A percentile compares a stretch with the other conserved stretches of the same genome.
Evolutionary conservation across 2,888 invertebrate species (phyloP).

Genomic region (Cephus runcator): DNA sequence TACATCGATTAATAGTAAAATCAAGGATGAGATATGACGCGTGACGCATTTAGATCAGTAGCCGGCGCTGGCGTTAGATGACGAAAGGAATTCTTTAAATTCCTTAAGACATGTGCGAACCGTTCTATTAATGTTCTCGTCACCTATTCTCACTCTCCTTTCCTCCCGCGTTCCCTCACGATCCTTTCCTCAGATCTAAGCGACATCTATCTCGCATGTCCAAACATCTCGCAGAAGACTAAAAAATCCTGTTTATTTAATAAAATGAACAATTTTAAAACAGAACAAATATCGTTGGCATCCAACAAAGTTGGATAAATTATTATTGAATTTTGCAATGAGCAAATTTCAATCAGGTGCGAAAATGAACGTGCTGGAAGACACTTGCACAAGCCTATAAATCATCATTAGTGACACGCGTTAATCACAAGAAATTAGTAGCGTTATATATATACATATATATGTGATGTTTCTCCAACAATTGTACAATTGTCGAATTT

Average conservation of each 20-base stretch:
- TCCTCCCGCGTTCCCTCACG: conserved; percentile 16
- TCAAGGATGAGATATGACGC: background rate
- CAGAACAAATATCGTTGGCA: background rate
- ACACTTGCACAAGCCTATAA: background rate
- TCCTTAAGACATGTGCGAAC: conserved; percentile 44
- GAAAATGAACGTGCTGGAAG: background rate
- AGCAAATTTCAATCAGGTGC: background rate
- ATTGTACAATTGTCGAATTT: background rate
- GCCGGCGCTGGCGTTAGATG: background rate
- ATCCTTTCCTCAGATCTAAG: conserved; percentile 16
- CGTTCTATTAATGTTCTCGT: conserved; percentile 49
- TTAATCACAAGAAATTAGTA: background rate
- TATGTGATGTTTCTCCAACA: background rate
- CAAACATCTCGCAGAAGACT: background rate
- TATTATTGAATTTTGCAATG: background rate
- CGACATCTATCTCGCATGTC: background rate
- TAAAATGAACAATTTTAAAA: background rate
- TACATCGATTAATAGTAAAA: background rate
- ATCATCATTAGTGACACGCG: background rate
- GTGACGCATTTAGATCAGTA: background rate
- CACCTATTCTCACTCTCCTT: conserved; percentile 26
- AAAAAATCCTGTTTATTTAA: background rate
- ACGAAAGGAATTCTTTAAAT: conserved; percentile 37
- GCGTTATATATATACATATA: too few species aligned
- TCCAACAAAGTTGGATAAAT: background rate